Conservation (phyloP, 2,888 invertebrate species). For the Gymnoscelis rufifasciata region DNA sequence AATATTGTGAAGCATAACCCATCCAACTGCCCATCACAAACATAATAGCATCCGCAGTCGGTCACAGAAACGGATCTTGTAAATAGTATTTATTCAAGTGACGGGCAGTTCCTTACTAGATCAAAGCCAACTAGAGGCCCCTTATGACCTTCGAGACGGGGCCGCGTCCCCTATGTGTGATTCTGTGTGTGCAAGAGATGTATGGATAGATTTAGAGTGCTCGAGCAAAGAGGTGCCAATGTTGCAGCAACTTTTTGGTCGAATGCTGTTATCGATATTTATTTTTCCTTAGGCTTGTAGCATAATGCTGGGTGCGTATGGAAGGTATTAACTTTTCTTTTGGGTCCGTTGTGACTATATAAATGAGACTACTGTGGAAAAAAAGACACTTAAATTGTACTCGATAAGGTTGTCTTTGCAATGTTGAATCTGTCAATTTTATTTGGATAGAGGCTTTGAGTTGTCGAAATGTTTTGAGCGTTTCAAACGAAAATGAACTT, state of each 20-base stretch:
- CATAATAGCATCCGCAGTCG: not conserved
- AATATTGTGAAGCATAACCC: too few species aligned
- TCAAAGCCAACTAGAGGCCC: constrained; percentile 6
- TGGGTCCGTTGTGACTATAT: constrained; percentile 2
- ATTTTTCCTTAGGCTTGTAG: constrained; percentile 10
- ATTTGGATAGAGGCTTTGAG: constrained; percentile 9
- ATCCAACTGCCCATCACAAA: constrained; percentile 2
- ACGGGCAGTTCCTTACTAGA: constrained; percentile 5
- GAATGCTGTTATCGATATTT: constrained; percentile 10
- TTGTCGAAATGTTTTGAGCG: not conserved
- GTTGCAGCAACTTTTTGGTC: constrained; percentile 2
- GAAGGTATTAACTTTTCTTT: constrained; percentile 1
- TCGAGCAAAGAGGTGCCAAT: constrained; percentile 9
- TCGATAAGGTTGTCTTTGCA: constrained; percentile 13
- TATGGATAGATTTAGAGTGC: constrained; percentile 1
- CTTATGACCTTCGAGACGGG: not conserved
- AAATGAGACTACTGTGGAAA: not conserved
- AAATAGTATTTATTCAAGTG: constrained; percentile 18
- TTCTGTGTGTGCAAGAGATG: constrained; percentile 9
- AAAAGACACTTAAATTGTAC: constrained; percentile 12
- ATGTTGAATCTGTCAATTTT: constrained; percentile 11
- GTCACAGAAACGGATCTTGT: constrained; percentile 8
- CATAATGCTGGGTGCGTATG: constrained; percentile 16
- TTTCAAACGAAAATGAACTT: constrained; percentile 8
- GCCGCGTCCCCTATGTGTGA: constrained; percentile 2